phyloP scores from a whole-genome alignment of 2,888 invertebrate genomes.

The Andrena bucephala region DNA sequence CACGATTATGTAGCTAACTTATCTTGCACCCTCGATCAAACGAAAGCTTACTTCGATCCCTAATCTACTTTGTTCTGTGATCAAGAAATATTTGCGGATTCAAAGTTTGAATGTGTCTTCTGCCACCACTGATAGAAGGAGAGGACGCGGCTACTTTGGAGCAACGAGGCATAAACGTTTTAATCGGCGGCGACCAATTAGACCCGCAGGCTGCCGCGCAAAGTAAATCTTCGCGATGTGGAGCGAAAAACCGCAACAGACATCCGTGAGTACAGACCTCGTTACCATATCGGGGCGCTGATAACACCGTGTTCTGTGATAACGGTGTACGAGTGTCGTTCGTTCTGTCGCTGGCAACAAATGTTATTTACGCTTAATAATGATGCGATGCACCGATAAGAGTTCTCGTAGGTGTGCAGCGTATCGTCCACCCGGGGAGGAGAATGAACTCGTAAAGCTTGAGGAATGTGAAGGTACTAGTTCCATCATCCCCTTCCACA shows the following conservation, averaged over 20 bases:
- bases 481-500: not conserved
- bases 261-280: conserved; percentile 66
- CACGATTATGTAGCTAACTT: not conserved
- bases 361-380: conserved; percentile 52
- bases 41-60: not conserved
- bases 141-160: conserved; percentile 38
- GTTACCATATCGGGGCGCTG: conserved; percentile 66
- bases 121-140: not conserved
- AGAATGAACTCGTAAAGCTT: conserved; percentile 22
- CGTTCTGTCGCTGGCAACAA: conserved; percentile 51
- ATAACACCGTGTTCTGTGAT: conserved; percentile 69
- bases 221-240: conserved; percentile 48
- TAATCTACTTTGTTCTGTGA: not conserved
- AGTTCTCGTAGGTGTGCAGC: not conserved
- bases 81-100: not conserved
- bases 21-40: not conserved
- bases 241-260: conserved; percentile 62
- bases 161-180: conserved; percentile 56
- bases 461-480: not conserved
- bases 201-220: conserved; percentile 38
- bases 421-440: not conserved
- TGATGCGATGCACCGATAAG: conserved; percentile 22
- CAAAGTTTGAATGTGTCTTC: not conserved
- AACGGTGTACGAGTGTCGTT: conserved; percentile 44
- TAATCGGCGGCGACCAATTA: conserved; percentile 61